These are phyloP conservation scores for Sternotherus odoratus DNA, from an alignment of 2,797 vertebrate species.

Conservation along the genomic window DNA sequence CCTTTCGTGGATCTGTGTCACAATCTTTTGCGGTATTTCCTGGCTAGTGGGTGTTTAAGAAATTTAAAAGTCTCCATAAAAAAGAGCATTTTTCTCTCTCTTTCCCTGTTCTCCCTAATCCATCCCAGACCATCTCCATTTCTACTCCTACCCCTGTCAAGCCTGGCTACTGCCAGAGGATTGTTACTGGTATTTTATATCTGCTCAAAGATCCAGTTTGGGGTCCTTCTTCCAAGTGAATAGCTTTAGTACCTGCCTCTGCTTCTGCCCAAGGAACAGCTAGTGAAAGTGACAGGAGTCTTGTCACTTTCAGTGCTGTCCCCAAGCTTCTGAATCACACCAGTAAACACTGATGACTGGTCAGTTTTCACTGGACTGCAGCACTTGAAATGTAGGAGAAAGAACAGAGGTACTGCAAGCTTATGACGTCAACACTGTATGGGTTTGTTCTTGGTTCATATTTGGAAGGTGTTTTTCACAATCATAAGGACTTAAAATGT, in stretches of 20 bases:
- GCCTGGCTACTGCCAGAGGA: rapidly evolving
- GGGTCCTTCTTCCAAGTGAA: neutral
- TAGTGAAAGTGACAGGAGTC: neutral
- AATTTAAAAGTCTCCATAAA: neutral
- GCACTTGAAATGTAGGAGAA: neutral
- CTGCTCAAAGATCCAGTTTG: neutral
- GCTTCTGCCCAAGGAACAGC: neutral
- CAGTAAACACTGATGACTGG: neutral
- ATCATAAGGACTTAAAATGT: neutral
- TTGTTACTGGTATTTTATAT: rapidly evolving
- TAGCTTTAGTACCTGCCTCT: neutral
- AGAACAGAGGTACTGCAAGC: neutral
- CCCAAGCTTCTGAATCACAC: neutral
- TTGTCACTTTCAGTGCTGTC: neutral
- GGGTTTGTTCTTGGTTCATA: neutral
- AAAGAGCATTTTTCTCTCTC: neutral
- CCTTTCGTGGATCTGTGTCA: neutral
- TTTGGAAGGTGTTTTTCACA: neutral
- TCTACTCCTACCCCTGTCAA: rapidly evolving
- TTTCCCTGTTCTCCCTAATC: neutral
- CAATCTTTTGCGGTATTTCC: neutral
- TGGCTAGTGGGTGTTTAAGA: neutral
- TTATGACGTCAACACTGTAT: neutral
- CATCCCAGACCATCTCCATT: neutral
- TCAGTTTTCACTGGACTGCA: neutral